A percentile compares a stretch with the other conserved stretches of the same genome.
phyloP scores from a whole-genome alignment of 2,113 vertebrate genomes.

The Phoenicopterus ruber region DNA sequence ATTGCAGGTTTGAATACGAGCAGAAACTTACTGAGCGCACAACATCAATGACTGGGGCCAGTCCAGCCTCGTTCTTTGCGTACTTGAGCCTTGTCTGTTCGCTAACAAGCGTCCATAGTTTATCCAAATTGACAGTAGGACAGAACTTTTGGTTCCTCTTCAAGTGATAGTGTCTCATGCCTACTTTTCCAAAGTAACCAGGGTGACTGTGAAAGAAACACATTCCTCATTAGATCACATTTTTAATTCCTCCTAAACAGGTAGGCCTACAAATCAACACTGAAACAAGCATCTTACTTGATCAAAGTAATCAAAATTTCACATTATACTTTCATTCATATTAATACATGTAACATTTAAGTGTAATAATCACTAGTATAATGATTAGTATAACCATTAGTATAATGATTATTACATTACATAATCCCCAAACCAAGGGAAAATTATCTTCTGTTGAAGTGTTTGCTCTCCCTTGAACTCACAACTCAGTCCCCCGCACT shows the following conservation, averaged over 20 bases:
- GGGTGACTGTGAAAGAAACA: slow-evolving; percentile 77
- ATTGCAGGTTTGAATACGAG: rapidly evolving
- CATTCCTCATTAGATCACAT: neutral
- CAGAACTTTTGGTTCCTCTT: slow-evolving; percentile 86
- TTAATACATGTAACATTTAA: rapidly evolving
- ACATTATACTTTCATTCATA: too few relatives aligned
- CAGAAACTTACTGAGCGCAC: slow-evolving; percentile 81
- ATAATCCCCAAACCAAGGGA: neutral
- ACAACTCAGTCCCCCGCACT: too few relatives aligned
- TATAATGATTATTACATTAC: too few relatives aligned
- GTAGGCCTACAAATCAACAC: neutral
- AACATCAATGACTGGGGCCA: slow-evolving; percentile 86
- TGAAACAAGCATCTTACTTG: neutral
- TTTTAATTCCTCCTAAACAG: neutral
- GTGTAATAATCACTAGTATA: neutral
- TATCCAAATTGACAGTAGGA: slow-evolving; percentile 89
- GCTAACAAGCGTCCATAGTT: slow-evolving; percentile 88
- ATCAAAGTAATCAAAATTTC: neutral
- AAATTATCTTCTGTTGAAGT: neutral
- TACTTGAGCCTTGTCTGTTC: slow-evolving; percentile 86
- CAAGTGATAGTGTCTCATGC: slow-evolving; percentile 90
- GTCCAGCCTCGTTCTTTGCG: slow-evolving; percentile 81
- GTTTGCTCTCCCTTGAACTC: neutral
- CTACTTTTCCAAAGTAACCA: slow-evolving; percentile 90
- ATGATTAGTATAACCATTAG: too few relatives aligned